These are phyloP conservation scores for Pollimyrus isidori DNA, from an alignment of 2,113 vertebrate species.

Conservation along the genomic window DNA sequence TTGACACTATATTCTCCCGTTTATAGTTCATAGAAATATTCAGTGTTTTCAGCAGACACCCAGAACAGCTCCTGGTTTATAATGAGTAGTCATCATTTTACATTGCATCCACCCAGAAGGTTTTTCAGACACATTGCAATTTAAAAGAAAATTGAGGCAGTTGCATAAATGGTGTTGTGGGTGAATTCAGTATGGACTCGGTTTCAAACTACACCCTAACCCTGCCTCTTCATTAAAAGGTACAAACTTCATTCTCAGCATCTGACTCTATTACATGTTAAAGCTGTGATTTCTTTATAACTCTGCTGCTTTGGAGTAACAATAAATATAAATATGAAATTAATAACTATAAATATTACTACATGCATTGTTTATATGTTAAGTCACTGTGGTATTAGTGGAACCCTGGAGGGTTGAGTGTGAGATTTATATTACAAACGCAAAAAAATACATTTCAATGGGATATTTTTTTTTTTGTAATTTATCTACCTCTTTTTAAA, in stretches of 20 bases:
- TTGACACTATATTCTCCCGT: background rate
- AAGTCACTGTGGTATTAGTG: background rate
- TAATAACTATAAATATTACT: background rate
- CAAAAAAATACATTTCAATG: background rate
- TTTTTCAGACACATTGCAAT: background rate
- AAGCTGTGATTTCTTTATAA: background rate
- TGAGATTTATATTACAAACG: background rate
- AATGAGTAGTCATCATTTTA: background rate
- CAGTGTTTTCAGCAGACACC: background rate
- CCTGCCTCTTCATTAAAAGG: background rate
- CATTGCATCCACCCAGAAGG: background rate
- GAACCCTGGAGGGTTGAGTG: background rate
- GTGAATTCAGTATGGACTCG: background rate
- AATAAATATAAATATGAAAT: background rate
- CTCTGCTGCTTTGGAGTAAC: background rate
- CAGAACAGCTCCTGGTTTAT: background rate
- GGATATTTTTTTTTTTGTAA: background rate
- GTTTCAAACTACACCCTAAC: background rate
- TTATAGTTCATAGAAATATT: background rate
- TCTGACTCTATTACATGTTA: background rate
- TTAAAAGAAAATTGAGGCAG: background rate
- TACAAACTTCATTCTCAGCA: background rate
- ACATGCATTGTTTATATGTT: background rate
- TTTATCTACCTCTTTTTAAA: background rate
- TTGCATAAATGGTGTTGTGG: background rate